Evolutionary conservation across 2,888 invertebrate species (phyloP).

Genomic region (Fragum sueziense): DNA sequence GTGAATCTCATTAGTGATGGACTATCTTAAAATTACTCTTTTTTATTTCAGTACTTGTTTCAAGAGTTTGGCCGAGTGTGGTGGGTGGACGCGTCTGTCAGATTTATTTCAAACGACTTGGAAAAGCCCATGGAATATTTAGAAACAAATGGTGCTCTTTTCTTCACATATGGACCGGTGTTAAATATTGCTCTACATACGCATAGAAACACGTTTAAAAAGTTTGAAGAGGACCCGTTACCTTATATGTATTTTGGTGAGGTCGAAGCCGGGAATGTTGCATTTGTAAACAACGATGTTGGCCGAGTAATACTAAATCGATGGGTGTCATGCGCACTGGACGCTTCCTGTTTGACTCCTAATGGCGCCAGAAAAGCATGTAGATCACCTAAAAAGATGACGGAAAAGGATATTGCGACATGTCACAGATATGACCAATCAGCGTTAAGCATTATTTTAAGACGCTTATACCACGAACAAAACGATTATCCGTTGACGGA

Average conservation of each 20-base stretch:
- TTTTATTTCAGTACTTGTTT: conserved; percentile 31
- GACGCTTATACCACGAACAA: conserved; percentile 53
- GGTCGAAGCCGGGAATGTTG: conserved; percentile 35
- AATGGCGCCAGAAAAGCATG: background rate
- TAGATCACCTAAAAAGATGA: background rate
- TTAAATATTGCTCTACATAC: conserved; percentile 37
- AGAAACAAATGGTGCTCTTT: conserved; percentile 21
- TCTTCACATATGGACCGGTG: conserved; percentile 38
- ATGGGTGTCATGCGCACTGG: conserved; percentile 37
- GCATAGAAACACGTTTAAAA: conserved; percentile 16
- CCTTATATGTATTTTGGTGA: conserved; percentile 25
- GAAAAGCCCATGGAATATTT: conserved; percentile 25
- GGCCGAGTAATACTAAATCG: conserved; percentile 23
- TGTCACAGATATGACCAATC: conserved; percentile 63
- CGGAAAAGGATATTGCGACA: background rate
- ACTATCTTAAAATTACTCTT: too few relatives aligned
- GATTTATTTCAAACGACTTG: conserved; percentile 19
- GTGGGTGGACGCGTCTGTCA: conserved; percentile 37
- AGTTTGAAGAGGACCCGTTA: conserved; percentile 41
- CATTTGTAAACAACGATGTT: conserved; percentile 19
- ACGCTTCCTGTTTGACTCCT: conserved; percentile 33
- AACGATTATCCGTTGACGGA: conserved; percentile 40
- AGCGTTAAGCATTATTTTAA: conserved; percentile 50
- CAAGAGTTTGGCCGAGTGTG: conserved; percentile 37
- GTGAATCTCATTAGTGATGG: too few relatives aligned